A percentile compares a stretch with the other conserved stretches of the same genome.
phyloP scores from a whole-genome alignment of 2,888 invertebrate species.

The Agonopterix subpropinquella region DNA sequence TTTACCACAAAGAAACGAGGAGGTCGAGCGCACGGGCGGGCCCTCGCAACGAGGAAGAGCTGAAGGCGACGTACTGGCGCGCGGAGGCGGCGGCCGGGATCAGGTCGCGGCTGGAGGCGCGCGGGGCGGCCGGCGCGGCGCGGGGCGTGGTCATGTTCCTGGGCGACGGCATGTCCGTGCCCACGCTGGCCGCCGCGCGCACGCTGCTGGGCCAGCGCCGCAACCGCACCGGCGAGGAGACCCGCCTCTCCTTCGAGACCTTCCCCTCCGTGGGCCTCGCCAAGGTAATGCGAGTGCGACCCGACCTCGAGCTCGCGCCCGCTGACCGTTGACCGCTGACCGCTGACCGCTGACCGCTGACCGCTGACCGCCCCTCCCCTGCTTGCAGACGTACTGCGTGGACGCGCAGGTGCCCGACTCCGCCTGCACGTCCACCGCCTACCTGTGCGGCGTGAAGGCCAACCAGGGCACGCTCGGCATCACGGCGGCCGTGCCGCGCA shows the following conservation, averaged over 20 bases:
- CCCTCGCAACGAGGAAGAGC: neutral
- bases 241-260: constrained; percentile 73
- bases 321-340: too few species aligned
- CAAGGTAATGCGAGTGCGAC: constrained; percentile 19
- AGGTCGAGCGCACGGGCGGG: neutral
- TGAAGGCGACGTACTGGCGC: constrained; percentile 45
- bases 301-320: too few species aligned
- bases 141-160: constrained; percentile 80
- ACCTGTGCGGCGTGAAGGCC: constrained; percentile 65
- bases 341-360: too few species aligned
- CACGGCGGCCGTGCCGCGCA: constrained; percentile 53
- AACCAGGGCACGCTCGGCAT: constrained; percentile 66
- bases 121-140: constrained; percentile 37
- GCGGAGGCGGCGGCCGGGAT: constrained; percentile 79
- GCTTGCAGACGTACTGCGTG: constrained; percentile 61
- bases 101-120: constrained; percentile 78
- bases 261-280: constrained; percentile 73
- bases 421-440: constrained; percentile 71
- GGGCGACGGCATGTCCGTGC: constrained; percentile 84
- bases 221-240: constrained; percentile 72
- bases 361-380: constrained; percentile 24
- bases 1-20: neutral
- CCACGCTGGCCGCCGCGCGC: constrained; percentile 78
- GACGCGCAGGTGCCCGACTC: constrained; percentile 70
- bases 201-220: constrained; percentile 75